Percentiles rank a stretch among this genome's conserved stretches.
Evolutionary conservation across 2,797 vertebrate genomes (phyloP).

Genomic region (Bradypus variegatus): DNA sequence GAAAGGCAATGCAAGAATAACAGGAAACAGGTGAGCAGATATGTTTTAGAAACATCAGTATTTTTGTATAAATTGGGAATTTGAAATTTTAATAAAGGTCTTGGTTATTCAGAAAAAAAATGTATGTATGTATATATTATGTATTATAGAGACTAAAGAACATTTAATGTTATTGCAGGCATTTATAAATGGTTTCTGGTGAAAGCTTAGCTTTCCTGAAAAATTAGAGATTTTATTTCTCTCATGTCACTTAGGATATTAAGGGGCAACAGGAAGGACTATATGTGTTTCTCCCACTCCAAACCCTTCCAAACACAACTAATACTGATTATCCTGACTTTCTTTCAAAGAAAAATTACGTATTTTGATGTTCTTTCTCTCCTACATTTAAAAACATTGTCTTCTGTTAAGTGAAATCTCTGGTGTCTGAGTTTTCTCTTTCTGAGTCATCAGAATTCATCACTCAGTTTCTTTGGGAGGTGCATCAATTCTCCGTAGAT

Average conservation of each 20-base stretch:
- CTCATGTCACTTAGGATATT: not conserved
- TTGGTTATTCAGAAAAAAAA: too few species aligned
- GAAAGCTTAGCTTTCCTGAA: conserved; percentile 23
- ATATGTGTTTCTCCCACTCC: not conserved
- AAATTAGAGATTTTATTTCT: conserved; percentile 27
- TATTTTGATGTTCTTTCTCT: not conserved
- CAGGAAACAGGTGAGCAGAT: too few species aligned
- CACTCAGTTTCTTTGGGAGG: not conserved
- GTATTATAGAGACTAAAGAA: not conserved
- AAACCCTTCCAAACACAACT: not conserved
- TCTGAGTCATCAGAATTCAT: not conserved
- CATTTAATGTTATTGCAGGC: conserved; percentile 26
- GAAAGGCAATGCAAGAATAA: too few species aligned
- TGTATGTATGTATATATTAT: not conserved
- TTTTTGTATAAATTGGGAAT: too few species aligned
- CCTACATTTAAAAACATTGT: conserved; percentile 6
- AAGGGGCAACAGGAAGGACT: not conserved
- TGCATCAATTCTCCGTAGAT: not conserved
- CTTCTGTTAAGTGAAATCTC: not conserved
- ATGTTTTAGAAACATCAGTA: too few species aligned
- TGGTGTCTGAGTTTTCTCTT: not conserved
- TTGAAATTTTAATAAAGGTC: too few species aligned
- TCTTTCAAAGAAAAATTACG: not conserved
- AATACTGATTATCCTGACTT: conserved; percentile 18
- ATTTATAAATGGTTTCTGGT: conserved; percentile 22